phyloP scores from a whole-genome alignment of 2,113 vertebrate genomes.

The Corydoras sp. region DNA sequence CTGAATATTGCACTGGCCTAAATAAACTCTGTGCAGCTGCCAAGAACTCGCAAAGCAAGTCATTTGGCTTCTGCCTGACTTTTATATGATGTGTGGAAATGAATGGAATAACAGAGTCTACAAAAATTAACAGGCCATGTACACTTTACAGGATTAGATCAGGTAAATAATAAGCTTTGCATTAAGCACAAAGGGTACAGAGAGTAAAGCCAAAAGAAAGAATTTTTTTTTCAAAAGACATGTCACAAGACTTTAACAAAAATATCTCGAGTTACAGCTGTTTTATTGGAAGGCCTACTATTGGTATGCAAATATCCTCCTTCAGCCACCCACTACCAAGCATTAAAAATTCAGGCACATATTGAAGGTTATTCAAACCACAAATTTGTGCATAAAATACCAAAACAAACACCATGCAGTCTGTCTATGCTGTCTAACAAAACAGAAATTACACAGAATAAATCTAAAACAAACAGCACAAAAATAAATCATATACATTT shows the following conservation, averaged over 20 bases:
- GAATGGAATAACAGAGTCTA: neutral
- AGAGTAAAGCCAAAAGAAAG: no score
- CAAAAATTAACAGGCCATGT: neutral
- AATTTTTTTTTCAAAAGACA: no score
- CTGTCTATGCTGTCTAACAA: neutral
- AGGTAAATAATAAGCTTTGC: no score
- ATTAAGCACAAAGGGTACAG: no score
- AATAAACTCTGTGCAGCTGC: constrained; percentile 3
- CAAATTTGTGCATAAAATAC: constrained; percentile 28
- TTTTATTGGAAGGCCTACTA: constrained; percentile 29
- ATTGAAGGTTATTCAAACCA: constrained; percentile 40
- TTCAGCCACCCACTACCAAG: constrained; percentile 50
- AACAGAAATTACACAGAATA: no score
- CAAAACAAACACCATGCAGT: constrained; percentile 13
- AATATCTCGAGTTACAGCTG: no score
- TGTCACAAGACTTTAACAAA: no score
- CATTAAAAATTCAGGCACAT: constrained; percentile 42
- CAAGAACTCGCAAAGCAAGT: neutral
- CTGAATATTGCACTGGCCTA: constrained; percentile 34
- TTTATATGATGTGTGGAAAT: constrained; percentile 3
- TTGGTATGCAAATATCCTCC: constrained; percentile 54
- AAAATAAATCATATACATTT: no score
- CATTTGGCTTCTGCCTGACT: constrained; percentile 4
- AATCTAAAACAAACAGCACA: no score
- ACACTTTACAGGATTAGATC: neutral